Base-by-base conservation (phyloP, 2,888 invertebrate species). In the Lepas anatifera region DNA sequence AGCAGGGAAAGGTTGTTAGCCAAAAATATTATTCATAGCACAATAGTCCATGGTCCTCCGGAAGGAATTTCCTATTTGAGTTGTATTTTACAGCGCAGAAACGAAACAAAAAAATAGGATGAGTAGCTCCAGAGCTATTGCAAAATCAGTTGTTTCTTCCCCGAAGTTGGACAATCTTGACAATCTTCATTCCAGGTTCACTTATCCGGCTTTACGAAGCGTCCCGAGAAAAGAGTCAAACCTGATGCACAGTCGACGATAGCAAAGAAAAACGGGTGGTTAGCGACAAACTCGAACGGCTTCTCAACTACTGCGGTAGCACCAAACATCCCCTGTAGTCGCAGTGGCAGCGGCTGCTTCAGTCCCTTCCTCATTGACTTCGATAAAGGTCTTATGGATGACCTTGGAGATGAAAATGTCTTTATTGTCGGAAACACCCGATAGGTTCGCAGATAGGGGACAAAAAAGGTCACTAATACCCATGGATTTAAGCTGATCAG, bases 301-400 rank as follows among this genome's bases (percentile, higher is more conserved):
- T 29, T n/a, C 18, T 18, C 22, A 22, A 11, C 7, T 7, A 22
- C 8, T 7, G 50, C n/a, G 22, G n/a, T 46, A 25, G 27, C 25
- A 11, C 50, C 27, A 3, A n/a, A 27, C 50, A 50, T 50, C 50
- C 25, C n/a, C 11, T 11, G 11, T 27, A 13, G 22, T 27, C 25
- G 89, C 89, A 69, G 91, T 90, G 25, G 89, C 91, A 4, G 92
- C 90, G 52, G 92, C 88, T 0, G 90, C 89, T 77, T 92, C 92
- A 2, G 90, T 89, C 0, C 94, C 94, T 77, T 92, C 89, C 78
- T 94, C 94, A 78, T 91, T 89, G 0, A 94, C 89, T 77, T 90
- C 89, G 75, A 94, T 87, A 76, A 88, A 90, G 0, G 92, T 89
- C 78, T 93, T 93, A 77, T 94, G 93, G 1, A 91, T 78, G 3